Conservation (phyloP, 1,140 invertebrate genomes). For the Neotoxoptera formosana region DNA sequence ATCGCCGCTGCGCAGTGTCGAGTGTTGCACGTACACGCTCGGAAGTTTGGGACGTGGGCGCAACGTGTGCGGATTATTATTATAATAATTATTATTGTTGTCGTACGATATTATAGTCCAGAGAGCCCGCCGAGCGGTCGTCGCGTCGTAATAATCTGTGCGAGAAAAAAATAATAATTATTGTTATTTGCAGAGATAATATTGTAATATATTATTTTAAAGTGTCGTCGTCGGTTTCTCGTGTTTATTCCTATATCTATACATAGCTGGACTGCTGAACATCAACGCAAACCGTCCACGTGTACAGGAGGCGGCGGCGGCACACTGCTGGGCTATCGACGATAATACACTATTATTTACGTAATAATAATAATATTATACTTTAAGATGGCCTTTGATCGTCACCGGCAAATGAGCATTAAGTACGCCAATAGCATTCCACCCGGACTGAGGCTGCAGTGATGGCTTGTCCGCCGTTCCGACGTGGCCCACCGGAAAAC, state of each 20-base stretch:
- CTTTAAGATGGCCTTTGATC: not conserved
- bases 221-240: not conserved
- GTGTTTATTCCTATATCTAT: not conserved
- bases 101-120: no score
- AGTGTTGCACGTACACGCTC: conserved; percentile 8
- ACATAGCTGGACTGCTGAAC: not conserved
- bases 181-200: no score
- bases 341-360: not conserved
- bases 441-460: not conserved
- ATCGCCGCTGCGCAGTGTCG: not conserved
- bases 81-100: not conserved
- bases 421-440: not conserved
- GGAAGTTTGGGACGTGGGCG: not conserved
- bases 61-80: not conserved
- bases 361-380: no score
- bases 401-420: not conserved
- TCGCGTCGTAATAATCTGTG: no score
- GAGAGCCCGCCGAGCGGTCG: no score
- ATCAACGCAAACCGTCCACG: no score
- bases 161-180: no score
- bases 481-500: not conserved
- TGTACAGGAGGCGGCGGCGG: not conserved
- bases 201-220: not conserved
- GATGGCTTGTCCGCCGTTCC: not conserved
- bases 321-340: not conserved